Conservation (phyloP, 2,113 vertebrate species). For the Oenanthe oenanthe region DNA sequence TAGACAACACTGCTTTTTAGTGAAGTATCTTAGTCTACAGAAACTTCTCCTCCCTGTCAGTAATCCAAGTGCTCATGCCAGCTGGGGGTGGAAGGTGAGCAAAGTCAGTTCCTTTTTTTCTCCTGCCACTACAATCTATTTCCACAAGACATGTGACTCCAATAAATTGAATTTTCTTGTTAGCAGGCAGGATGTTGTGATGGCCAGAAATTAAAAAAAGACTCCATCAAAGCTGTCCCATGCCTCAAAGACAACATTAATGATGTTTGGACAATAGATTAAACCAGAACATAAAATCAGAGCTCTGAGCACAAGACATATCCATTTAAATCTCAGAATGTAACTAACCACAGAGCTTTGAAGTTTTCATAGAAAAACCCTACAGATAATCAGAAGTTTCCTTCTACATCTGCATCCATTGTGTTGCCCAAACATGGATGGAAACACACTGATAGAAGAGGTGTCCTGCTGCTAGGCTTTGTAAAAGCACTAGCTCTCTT, state of each 20-base stretch:
- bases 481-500: neutral
- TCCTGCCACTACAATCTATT: neutral
- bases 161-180: conserved; percentile 35
- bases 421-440: conserved; percentile 45
- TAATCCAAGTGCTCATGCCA: neutral
- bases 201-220: conserved; percentile 35
- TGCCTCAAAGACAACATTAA: conserved; percentile 50
- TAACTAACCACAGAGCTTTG: conserved; percentile 54
- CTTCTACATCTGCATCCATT: conserved; percentile 52
- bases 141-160: conserved; percentile 19
- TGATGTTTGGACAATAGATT: conserved; percentile 44
- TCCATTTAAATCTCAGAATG: conserved; percentile 17
- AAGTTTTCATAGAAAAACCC: conserved; percentile 40
- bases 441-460: conserved; percentile 8
- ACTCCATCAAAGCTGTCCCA: conserved; percentile 38
- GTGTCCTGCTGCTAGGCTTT: conserved; percentile 18
- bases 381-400: conserved; percentile 60
- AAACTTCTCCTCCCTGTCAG: neutral
- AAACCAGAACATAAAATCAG: conserved; percentile 48
- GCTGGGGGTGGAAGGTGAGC: neutral
- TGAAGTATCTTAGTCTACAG: neutral
- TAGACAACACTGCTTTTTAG: neutral
- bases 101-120: neutral
- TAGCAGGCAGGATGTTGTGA: conserved; percentile 45
- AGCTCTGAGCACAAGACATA: neutral